phyloP scores from a whole-genome alignment of 1,140 invertebrate genomes.

The Drosophila jambulina region DNA sequence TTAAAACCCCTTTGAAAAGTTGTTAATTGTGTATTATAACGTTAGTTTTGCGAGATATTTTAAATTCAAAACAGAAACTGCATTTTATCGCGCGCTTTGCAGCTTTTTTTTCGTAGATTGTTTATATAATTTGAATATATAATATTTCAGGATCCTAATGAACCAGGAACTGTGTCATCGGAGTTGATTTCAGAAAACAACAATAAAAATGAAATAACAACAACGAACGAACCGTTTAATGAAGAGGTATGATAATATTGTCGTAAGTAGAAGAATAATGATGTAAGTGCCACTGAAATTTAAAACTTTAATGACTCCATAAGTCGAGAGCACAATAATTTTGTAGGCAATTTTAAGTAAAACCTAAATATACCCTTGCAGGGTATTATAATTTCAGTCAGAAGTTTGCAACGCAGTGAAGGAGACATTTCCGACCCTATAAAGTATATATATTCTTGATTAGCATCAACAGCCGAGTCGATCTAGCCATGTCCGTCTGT shows the following conservation, averaged over 20 bases:
- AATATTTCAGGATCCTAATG: conserved; percentile 2
- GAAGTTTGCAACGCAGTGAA: no score
- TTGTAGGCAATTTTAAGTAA: neutral
- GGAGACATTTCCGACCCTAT: no score
- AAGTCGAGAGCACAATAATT: neutral
- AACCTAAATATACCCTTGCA: no score
- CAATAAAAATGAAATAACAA: neutral
- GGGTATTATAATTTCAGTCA: no score
- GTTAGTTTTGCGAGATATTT: neutral
- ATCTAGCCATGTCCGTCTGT: no score
- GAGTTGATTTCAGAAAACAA: neutral
- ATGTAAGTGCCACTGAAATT: neutral
- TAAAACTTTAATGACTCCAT: neutral
- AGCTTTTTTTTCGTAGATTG: neutral
- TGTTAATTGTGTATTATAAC: neutral
- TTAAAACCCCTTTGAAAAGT: neutral
- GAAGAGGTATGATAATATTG: neutral
- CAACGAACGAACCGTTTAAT: neutral
- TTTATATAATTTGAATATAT: neutral
- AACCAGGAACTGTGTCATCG: neutral
- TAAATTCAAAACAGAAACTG: neutral
- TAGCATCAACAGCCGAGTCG: no score
- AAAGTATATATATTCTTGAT: no score
- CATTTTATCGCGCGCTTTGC: neutral
- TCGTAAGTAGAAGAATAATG: neutral